Evolutionary conservation across 2,113 vertebrate genomes (phyloP).

Genomic region (Rhea pennata): DNA sequence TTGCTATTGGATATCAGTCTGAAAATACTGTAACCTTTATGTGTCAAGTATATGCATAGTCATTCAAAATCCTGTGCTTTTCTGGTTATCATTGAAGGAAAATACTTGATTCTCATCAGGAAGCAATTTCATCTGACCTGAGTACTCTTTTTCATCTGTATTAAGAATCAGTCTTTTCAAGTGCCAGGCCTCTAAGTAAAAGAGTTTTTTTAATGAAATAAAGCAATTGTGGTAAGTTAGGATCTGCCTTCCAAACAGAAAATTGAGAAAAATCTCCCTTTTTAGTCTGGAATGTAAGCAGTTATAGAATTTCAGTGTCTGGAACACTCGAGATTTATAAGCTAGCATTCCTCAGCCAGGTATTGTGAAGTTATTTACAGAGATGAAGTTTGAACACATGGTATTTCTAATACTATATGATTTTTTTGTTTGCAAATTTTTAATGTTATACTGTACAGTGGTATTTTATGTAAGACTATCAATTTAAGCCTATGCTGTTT

Average conservation of each 20-base stretch:
- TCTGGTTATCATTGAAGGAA: not conserved
- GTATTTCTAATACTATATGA: not conserved
- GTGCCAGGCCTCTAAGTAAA: slow-evolving; percentile 17
- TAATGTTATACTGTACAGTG: not conserved
- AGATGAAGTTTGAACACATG: slow-evolving; percentile 2
- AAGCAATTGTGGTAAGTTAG: not conserved
- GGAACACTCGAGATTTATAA: slow-evolving; percentile 64
- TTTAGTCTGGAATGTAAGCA: slow-evolving; percentile 64
- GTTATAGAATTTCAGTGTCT: slow-evolving; percentile 63
- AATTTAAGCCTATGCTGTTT: not conserved
- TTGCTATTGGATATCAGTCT: not conserved
- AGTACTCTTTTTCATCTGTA: not conserved
- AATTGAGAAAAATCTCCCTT: slow-evolving; percentile 45
- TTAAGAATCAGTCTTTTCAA: not conserved
- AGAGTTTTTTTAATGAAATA: slow-evolving; percentile 38
- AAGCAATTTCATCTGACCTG: slow-evolving; percentile 40
- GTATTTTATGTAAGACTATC: not conserved
- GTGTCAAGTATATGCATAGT: not conserved
- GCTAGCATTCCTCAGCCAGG: slow-evolving; percentile 30
- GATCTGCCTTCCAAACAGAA: slow-evolving; percentile 39
- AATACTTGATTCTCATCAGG: not conserved
- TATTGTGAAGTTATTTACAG: slow-evolving; percentile 45
- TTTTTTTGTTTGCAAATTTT: not conserved
- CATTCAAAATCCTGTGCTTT: not conserved
- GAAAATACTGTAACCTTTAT: not conserved